Evolutionary conservation across 1,140 invertebrate genomes (phyloP).

Genomic region (Pristionchus pacificus): DNA sequence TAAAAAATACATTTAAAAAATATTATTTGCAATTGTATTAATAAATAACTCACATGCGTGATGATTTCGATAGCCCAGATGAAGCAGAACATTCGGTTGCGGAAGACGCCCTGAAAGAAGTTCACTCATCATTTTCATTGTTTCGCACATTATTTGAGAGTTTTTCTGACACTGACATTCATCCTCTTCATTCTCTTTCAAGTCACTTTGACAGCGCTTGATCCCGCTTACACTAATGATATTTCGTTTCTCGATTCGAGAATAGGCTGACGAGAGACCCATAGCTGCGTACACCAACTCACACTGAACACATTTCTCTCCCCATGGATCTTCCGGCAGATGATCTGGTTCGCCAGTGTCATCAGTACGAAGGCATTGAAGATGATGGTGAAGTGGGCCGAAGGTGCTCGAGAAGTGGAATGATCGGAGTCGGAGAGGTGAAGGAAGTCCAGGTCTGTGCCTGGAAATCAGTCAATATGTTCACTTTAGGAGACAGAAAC

Average conservation of each 20-base stretch:
- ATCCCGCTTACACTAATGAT: too few species aligned
- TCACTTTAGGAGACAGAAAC: too few species aligned
- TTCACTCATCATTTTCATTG: not conserved
- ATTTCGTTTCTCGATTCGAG: too few species aligned
- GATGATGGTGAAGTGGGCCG: slow-evolving; percentile 95
- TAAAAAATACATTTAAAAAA: too few species aligned
- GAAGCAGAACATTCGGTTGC: slow-evolving; percentile 93
- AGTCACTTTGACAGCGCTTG: too few species aligned
- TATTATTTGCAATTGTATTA: too few species aligned
- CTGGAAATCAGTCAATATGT: too few species aligned
- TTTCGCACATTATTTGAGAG: not conserved
- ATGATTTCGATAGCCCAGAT: slow-evolving; percentile 91
- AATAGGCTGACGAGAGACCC: too few species aligned
- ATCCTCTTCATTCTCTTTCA: too few species aligned
- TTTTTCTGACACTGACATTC: too few species aligned
- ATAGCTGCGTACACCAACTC: not conserved
- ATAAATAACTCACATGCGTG: too few species aligned
- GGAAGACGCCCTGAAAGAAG: slow-evolving; percentile 74
- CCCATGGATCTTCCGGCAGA: slow-evolving; percentile 96
- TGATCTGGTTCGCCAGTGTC: slow-evolving; percentile 99
- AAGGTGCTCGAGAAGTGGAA: slow-evolving; percentile 72
- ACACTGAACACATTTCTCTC: slow-evolving; percentile 82
- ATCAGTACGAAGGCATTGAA: slow-evolving; percentile 99
- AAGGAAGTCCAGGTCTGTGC: too few species aligned
- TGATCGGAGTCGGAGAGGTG: not conserved